These are phyloP conservation scores for Sitta europaea DNA, from an alignment of 2,113 vertebrate species.

Conservation along the genomic window DNA sequence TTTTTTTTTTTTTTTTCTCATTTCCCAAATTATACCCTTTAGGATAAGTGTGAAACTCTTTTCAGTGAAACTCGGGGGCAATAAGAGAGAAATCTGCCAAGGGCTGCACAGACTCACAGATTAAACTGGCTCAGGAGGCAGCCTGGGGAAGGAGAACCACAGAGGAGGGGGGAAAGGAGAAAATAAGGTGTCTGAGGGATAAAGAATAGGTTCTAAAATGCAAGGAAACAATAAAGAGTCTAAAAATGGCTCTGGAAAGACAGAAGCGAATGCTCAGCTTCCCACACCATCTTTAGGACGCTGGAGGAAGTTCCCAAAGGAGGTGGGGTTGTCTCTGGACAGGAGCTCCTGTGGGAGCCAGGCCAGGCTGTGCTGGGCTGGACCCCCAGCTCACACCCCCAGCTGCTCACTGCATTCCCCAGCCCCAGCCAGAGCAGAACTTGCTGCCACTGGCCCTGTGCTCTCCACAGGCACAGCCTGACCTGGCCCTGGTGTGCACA, in stretches of 20 bases:
- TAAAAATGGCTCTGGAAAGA: not conserved
- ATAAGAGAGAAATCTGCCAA: not conserved
- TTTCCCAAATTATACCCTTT: constrained; percentile 3
- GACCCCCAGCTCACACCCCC: rapidly evolving
- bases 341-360: not conserved
- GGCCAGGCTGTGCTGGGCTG: not conserved
- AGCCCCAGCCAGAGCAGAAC: not conserved
- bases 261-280: not conserved
- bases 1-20: not conserved
- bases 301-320: not conserved
- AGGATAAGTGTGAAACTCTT: not conserved
- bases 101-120: not conserved
- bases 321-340: not conserved
- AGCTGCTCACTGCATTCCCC: not conserved
- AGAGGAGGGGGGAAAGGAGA: not conserved
- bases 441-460: not conserved
- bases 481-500: rapidly evolving
- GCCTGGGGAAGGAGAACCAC: not conserved
- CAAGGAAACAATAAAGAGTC: not conserved
- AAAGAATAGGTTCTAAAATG: not conserved
- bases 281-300: not conserved
- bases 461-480: not conserved
- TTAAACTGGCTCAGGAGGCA: not conserved
- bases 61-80: not conserved
- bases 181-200: not conserved